These are phyloP conservation scores for Eudyptes chrysolophus DNA, from an alignment of 2,113 vertebrate genomes.

Conservation along the genomic window DNA sequence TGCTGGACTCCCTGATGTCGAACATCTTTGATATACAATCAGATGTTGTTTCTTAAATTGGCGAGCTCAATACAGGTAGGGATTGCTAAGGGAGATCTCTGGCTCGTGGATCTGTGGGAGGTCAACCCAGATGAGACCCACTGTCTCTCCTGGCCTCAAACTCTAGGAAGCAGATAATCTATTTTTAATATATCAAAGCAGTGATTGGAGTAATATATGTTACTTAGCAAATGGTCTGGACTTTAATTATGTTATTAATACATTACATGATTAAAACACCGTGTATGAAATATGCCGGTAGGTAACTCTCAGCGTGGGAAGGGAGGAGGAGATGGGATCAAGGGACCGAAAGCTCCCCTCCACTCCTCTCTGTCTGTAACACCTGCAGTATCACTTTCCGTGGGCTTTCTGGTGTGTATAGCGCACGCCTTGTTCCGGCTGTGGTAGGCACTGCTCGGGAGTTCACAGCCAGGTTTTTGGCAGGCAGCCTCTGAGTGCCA, in stretches of 20 bases:
- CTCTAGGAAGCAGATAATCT: neutral
- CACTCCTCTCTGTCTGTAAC: too few species aligned
- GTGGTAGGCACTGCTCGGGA: too few species aligned
- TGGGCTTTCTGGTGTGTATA: neutral
- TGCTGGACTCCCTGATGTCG: neutral
- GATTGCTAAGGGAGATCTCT: neutral
- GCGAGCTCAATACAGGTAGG: neutral
- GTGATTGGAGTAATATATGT: neutral
- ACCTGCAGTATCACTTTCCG: fast-evolving
- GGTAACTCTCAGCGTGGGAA: neutral
- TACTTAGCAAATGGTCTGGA: neutral
- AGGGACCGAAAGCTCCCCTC: neutral
- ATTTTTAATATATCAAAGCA: neutral
- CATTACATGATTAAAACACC: neutral
- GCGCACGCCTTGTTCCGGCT: fast-evolving
- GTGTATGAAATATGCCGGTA: neutral
- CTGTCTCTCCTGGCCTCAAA: neutral
- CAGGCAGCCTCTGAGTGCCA: neutral
- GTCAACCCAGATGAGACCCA: neutral
- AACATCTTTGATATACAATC: neutral
- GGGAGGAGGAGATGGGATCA: neutral
- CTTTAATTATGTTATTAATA: neutral
- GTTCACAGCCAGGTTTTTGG: neutral
- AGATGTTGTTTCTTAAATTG: neutral
- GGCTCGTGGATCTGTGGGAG: neutral